These are phyloP conservation scores for Sander lucioperca DNA, from an alignment of 2,113 vertebrate genomes.

Conservation along the genomic window DNA sequence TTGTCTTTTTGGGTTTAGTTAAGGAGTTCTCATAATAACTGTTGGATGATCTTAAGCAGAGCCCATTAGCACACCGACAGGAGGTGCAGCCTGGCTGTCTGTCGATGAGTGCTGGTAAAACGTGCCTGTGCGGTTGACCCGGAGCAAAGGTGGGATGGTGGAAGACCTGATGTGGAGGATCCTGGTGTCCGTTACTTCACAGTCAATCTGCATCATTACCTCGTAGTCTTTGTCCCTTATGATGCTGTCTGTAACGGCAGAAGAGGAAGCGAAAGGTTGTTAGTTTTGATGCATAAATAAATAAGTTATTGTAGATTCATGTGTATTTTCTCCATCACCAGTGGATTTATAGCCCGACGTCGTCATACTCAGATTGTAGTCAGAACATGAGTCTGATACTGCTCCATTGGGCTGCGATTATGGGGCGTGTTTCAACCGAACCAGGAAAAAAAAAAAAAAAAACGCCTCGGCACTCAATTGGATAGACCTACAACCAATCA, in stretches of 20 bases:
- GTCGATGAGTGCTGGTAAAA: slow-evolving; percentile 85
- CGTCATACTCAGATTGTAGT: no score
- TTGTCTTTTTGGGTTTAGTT: neutral
- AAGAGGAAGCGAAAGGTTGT: slow-evolving; percentile 1
- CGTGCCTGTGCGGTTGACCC: slow-evolving; percentile 86
- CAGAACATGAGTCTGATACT: no score
- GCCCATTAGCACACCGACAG: slow-evolving; percentile 88
- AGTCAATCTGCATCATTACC: slow-evolving; percentile 99
- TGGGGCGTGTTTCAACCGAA: no score
- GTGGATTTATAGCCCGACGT: neutral
- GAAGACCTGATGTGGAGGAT: slow-evolving; percentile 95
- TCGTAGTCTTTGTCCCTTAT: slow-evolving; percentile 92
- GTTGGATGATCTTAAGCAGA: slow-evolving; percentile 72
- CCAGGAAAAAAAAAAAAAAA: no score
- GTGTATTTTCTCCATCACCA: neutral
- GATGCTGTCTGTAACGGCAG: slow-evolving; percentile 88
- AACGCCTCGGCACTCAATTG: no score
- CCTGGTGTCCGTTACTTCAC: slow-evolving; percentile 95
- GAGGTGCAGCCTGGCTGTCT: slow-evolving; percentile 77
- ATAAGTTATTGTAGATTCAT: neutral
- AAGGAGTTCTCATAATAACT: slow-evolving; percentile 1
- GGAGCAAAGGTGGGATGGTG: slow-evolving; percentile 89
- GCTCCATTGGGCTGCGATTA: no score
- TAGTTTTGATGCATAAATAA: neutral
- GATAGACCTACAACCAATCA: no score